These are phyloP conservation scores for Synergus japonicus DNA, from an alignment of 2,888 invertebrate genomes.

Conservation along the genomic window DNA sequence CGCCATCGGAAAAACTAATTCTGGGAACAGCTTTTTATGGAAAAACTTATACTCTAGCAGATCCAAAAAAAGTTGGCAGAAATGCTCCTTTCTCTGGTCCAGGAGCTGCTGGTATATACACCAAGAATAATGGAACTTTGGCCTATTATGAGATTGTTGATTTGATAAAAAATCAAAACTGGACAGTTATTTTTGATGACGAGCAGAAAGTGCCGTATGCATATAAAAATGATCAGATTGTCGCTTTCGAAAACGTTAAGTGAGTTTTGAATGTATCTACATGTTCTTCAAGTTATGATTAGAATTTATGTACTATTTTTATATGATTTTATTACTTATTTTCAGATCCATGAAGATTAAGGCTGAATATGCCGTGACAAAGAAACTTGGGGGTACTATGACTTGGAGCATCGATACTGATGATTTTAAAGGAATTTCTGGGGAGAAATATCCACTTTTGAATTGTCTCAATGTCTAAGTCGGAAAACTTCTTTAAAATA, in stretches of 20 bases:
- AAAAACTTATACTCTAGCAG: slow-evolving; percentile 81
- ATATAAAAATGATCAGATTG: slow-evolving; percentile 67
- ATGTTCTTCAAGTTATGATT: not conserved
- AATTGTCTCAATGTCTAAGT: slow-evolving; percentile 51
- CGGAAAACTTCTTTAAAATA: too few species aligned
- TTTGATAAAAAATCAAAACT: slow-evolving; percentile 50
- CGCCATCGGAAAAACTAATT: slow-evolving; percentile 82
- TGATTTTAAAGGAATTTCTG: slow-evolving; percentile 84
- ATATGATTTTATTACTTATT: not conserved
- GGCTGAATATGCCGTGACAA: slow-evolving; percentile 66
- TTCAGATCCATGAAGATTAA: slow-evolving; percentile 77
- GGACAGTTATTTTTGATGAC: slow-evolving; percentile 72
- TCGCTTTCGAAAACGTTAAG: slow-evolving; percentile 67
- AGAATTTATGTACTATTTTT: not conserved
- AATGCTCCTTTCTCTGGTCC: slow-evolving; percentile 81
- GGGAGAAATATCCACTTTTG: slow-evolving; percentile 81
- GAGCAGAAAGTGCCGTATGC: slow-evolving; percentile 77
- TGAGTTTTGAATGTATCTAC: slow-evolving; percentile 49
- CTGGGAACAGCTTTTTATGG: slow-evolving; percentile 87
- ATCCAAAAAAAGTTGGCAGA: slow-evolving; percentile 76
- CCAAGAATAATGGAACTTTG: slow-evolving; percentile 82
- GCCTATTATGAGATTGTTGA: slow-evolving; percentile 85
- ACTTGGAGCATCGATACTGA: slow-evolving; percentile 90
- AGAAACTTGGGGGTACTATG: slow-evolving; percentile 83
- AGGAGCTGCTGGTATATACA: slow-evolving; percentile 83